Evolutionary conservation across 2,888 invertebrate genomes (phyloP), one percentile per base, ranked within the genome.

Genomic region (Cheilosia variabilis): DNA sequence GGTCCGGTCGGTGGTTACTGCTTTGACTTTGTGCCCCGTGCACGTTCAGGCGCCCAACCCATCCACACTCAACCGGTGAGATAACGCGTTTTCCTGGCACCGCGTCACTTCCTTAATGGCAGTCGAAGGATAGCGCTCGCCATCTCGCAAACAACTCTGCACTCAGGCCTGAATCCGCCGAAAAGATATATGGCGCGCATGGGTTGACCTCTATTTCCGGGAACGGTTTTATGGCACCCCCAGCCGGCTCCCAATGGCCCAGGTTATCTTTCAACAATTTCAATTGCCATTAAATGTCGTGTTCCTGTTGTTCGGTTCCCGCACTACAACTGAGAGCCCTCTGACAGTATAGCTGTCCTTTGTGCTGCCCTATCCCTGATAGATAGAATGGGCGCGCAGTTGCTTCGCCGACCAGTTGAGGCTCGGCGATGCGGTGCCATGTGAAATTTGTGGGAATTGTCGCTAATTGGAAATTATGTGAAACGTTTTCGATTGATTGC

Each of bases 401-500:
- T 17, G 45, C 6, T 5, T 13, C 45, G 45, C 6, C 6, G 1
- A 45, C 45, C n/a, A 17, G 17, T 45, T 15, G n/a, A 45, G 7
- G 19, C 2, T 9, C 17, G 17, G 27, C 52, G 52, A 13, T 37
- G 9, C 41, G 52, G 52, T 55, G 79, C 68, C 69, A 84, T 80
- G 80, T 71, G 69, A 80, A 84, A 84, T 84, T 84, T 84, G 84
- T 80, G 75, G 80, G 60, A 75, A 80, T 78, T 79, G 75, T 80
- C 84, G 75, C 84, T 84, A 84, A 84, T 84, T 84, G 84, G 84
- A 84, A 84, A 84, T 84, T 84, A 84, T 84, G 80, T 84, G 84
- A 80, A 84, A 79, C 84, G 75, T 76, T 84, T 80, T 80, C 84
- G 80, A 84, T 84, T 84, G 80, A 84, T 80, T 84, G 84, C 60